A percentile compares a stretch with the other conserved stretches of the same genome.
Evolutionary conservation across 1,140 invertebrate species (phyloP).

Genomic region (Drosophila seguyi): DNA sequence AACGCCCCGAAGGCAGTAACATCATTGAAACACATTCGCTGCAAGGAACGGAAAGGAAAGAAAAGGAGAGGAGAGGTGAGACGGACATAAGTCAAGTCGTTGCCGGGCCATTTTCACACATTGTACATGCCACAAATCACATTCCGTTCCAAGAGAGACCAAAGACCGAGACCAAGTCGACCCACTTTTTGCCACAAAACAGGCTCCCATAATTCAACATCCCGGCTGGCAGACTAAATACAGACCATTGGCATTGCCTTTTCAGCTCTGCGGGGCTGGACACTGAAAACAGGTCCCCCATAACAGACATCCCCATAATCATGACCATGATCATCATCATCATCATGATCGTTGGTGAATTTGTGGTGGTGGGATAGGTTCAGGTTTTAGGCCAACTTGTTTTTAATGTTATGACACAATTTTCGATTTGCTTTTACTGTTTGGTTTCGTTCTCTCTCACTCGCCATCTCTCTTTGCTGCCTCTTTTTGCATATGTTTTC

Average conservation of each 20-base stretch:
- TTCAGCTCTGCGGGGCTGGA: conserved; percentile 26
- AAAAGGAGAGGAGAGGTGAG: conserved; percentile 9
- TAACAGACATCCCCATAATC: conserved; percentile 42
- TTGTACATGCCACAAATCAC: conserved; percentile 64
- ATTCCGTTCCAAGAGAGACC: conserved; percentile 51
- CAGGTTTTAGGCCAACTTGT: conserved; percentile 70
- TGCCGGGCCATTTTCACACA: conserved; percentile 58
- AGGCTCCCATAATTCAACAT: conserved; percentile 79
- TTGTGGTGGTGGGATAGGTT: conserved; percentile 68
- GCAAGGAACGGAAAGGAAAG: conserved; percentile 31
- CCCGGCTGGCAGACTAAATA: conserved; percentile 28
- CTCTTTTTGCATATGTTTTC: conserved; percentile 36
- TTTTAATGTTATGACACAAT: conserved; percentile 79
- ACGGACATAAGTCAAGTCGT: conserved; percentile 46
- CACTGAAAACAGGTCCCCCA: conserved; percentile 63
- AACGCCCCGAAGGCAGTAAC: conserved; percentile 85
- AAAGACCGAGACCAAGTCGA: conserved; percentile 41
- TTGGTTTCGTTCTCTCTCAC: conserved; percentile 25
- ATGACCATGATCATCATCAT: conserved; percentile 35
- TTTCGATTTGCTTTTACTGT: conserved; percentile 54
- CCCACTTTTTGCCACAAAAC: conserved; percentile 71
- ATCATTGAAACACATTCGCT: conserved; percentile 84
- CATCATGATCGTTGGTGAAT: conserved; percentile 15
- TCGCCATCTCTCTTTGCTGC: background rate
- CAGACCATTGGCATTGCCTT: conserved; percentile 54